phyloP scores from a whole-genome alignment of 2,113 vertebrate genomes.

The Mobula birostris region DNA sequence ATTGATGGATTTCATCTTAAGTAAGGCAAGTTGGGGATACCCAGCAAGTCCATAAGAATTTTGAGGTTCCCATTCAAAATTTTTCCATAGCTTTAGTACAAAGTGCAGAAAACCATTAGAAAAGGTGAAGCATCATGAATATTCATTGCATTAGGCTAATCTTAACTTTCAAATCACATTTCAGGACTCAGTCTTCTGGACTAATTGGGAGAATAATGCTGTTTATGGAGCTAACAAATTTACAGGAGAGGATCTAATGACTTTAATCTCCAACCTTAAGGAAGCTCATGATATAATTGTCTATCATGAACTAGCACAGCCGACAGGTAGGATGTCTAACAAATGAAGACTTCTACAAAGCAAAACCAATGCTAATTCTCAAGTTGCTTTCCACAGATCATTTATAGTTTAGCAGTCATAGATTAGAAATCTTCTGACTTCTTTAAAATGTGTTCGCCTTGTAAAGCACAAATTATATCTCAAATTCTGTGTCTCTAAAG shows the following conservation, averaged over 20 bases:
- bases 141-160: neutral
- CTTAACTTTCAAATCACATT: neutral
- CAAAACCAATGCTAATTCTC: neutral
- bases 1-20: neutral
- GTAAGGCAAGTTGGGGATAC: neutral
- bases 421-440: too few relatives aligned
- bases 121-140: neutral
- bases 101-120: neutral
- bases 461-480: too few relatives aligned
- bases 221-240: slow-evolving; percentile 25
- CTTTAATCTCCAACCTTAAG: neutral
- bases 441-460: too few relatives aligned
- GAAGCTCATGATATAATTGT: neutral
- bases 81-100: neutral
- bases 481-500: too few relatives aligned
- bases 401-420: neutral
- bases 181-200: slow-evolving; percentile 17
- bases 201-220: neutral
- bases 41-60: neutral
- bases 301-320: slow-evolving; percentile 17
- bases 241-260: neutral
- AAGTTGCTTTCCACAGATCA: neutral
- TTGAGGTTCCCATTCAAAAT: neutral
- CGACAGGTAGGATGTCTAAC: neutral
- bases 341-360: neutral